Conservation (phyloP, 2,113 vertebrate species). For the Illadopsis cleaveri region DNA sequence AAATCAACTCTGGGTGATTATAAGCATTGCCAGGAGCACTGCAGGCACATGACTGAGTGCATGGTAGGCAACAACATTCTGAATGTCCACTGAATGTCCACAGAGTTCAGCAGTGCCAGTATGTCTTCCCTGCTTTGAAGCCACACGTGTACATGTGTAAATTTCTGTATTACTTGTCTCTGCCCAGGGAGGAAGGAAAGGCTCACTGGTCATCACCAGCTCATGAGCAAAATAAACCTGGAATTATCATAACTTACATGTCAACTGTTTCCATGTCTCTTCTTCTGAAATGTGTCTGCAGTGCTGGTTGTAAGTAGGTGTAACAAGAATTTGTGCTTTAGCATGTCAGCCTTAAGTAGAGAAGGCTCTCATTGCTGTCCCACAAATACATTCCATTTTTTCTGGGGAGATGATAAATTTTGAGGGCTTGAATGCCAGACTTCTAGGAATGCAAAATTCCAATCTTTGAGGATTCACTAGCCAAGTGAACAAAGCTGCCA, state of each 20-base stretch:
- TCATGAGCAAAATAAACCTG: neutral
- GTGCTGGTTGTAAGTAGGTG: neutral
- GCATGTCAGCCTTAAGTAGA: neutral
- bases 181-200: neutral
- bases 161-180: neutral
- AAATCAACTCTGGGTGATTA: conserved; percentile 1
- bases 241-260: rapidly evolving
- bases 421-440: neutral
- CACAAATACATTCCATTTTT: neutral
- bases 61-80: neutral
- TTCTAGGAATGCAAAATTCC: neutral
- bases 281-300: neutral
- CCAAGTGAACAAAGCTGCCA: neutral
- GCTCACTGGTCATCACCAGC: neutral
- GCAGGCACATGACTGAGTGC: neutral
- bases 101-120: neutral
- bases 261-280: neutral
- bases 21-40: neutral
- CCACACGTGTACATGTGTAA: rapidly evolving
- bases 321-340: neutral
- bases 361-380: neutral
- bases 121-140: rapidly evolving
- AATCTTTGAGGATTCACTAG: neutral
- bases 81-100: neutral
- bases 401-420: neutral